A percentile compares a stretch with the other conserved stretches of the same genome.
These are phyloP conservation scores for Probosciger aterrimus DNA, from an alignment of 2,113 vertebrate species.

Conservation along the genomic window DNA sequence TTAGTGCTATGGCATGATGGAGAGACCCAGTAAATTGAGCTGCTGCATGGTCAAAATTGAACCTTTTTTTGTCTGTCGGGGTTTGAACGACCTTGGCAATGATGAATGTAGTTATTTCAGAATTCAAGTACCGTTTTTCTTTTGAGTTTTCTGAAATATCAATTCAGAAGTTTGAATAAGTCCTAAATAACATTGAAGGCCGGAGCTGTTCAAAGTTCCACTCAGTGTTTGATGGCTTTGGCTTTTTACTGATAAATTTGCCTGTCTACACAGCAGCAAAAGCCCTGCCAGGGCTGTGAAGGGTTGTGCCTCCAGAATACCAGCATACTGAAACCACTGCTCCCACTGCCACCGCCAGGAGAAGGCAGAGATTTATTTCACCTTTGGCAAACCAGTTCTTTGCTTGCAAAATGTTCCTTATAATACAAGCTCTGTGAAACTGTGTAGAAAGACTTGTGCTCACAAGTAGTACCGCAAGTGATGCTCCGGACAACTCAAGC, in stretches of 20 bases:
- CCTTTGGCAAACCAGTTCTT: background rate
- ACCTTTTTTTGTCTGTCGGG: background rate
- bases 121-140: background rate
- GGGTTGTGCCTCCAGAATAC: background rate
- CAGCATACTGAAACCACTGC: background rate
- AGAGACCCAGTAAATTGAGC: background rate
- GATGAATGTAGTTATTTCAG: background rate
- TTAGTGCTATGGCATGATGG: background rate
- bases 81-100: background rate
- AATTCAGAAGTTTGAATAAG: background rate
- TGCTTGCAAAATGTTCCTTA: background rate
- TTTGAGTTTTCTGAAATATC: background rate
- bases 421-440: background rate
- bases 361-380: background rate
- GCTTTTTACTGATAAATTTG: background rate
- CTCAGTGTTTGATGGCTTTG: background rate
- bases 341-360: background rate
- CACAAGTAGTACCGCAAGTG: background rate
- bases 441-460: background rate
- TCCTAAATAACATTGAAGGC: background rate
- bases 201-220: background rate
- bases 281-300: background rate
- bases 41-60: background rate
- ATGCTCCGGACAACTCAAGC: background rate
- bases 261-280: background rate